Conservation (phyloP, 2,888 invertebrate genomes). For the Bursaphelenchus okinawaensis region DNA sequence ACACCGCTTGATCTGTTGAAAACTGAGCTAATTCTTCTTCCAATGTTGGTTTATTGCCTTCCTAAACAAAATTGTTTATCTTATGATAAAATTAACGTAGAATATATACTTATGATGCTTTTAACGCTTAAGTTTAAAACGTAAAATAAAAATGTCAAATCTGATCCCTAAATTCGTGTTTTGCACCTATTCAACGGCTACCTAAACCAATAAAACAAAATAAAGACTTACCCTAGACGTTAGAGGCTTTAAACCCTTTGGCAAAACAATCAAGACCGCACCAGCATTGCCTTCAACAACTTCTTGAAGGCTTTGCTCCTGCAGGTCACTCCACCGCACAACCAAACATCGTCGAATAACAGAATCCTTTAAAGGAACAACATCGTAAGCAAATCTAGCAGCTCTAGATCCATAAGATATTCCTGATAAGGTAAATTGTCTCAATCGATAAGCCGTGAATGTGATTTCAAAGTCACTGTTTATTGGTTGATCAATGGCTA, state of each 20-base stretch:
- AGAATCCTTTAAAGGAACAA: constrained; percentile 41
- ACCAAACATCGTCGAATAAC: constrained; percentile 45
- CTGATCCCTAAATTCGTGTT: neutral
- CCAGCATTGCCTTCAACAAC: constrained; percentile 39
- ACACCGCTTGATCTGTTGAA: constrained; percentile 46
- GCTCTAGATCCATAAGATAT: constrained; percentile 42
- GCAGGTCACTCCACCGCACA: constrained; percentile 49
- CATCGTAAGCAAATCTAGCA: constrained; percentile 48
- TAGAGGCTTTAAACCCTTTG: constrained; percentile 38
- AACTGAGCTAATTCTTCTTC: constrained; percentile 37
- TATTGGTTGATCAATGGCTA: neutral
- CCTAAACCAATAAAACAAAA: neutral
- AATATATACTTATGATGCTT: neutral
- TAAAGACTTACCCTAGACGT: constrained; percentile 17
- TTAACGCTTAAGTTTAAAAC: no score
- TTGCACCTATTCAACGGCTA: neutral
- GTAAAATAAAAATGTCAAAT: neutral
- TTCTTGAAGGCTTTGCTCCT: constrained; percentile 34
- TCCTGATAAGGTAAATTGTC: constrained; percentile 53
- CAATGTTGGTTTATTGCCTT: constrained; percentile 36
- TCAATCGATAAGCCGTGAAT: constrained; percentile 52
- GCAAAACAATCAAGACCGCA: constrained; percentile 52
- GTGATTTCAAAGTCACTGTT: constrained; percentile 27
- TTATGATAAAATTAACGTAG: neutral
- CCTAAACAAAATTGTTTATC: neutral